Conservation (phyloP, 2,888 invertebrate species). For the Agonopterix heracliana region DNA sequence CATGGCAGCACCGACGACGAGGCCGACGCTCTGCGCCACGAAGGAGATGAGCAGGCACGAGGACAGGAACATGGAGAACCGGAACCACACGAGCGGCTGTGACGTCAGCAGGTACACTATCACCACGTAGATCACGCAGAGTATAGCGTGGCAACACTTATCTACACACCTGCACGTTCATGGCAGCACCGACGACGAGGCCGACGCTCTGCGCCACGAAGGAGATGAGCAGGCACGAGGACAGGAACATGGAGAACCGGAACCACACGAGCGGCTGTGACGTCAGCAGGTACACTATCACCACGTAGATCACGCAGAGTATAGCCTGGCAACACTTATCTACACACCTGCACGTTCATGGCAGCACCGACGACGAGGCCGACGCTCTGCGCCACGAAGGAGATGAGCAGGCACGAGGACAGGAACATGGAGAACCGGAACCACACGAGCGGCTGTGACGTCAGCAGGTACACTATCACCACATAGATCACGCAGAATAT, state of each 20-base stretch:
- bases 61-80: slow-evolving; percentile 92
- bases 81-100: slow-evolving; percentile 88
- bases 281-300: slow-evolving; percentile 95
- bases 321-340: slow-evolving; percentile 80
- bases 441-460: slow-evolving; percentile 91
- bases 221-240: slow-evolving; percentile 91
- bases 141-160: too few species aligned
- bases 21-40: slow-evolving; percentile 95
- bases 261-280: slow-evolving; percentile 90
- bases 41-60: slow-evolving; percentile 94
- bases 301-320: slow-evolving; percentile 94
- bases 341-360: slow-evolving; percentile 87
- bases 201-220: slow-evolving; percentile 98
- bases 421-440: slow-evolving; percentile 93
- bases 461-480: slow-evolving; percentile 94
- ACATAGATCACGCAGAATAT: slow-evolving; percentile 86
- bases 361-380: slow-evolving; percentile 97
- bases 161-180: slow-evolving; percentile 85
- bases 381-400: slow-evolving; percentile 96
- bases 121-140: slow-evolving; percentile 67
- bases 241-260: slow-evolving; percentile 92
- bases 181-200: slow-evolving; percentile 95
- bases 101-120: slow-evolving; percentile 96
- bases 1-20: slow-evolving; percentile 97
- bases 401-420: slow-evolving; percentile 90